phyloP scores from a whole-genome alignment of 2,113 vertebrate species.

The Picathartes gymnocephalus region DNA sequence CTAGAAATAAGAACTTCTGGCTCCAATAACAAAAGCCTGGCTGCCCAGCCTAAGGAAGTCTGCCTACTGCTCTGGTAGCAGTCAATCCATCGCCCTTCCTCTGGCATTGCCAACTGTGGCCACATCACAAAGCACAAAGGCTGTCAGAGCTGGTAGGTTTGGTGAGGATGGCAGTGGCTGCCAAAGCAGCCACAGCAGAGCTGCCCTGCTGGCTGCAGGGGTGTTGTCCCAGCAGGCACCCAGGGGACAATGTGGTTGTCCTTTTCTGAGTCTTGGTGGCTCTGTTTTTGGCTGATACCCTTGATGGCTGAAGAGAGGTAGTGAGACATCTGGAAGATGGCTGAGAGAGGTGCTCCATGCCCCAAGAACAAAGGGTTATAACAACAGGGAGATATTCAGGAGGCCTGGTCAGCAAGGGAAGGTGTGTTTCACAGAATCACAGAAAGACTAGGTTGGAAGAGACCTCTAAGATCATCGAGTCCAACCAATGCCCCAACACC shows the following conservation, averaged over 20 bases:
- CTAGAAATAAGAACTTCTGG: constrained; percentile 7
- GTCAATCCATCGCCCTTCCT: background rate
- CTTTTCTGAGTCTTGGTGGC: background rate
- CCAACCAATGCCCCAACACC: no score
- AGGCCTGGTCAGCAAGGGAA: background rate
- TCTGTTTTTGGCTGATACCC: background rate
- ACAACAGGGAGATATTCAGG: background rate
- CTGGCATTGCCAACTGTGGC: background rate
- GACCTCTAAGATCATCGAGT: no score
- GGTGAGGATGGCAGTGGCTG: background rate
- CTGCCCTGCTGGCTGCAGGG: background rate
- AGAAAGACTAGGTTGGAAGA: no score
- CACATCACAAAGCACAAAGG: background rate
- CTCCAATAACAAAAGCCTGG: constrained; percentile 7
- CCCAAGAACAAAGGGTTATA: background rate
- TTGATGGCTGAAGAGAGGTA: background rate
- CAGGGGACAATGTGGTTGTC: fast-evolving
- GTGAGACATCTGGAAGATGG: background rate
- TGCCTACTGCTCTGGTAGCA: background rate
- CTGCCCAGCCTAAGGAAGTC: background rate
- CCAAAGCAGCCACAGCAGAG: background rate
- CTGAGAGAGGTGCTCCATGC: background rate
- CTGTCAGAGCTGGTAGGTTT: background rate
- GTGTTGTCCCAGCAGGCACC: background rate
- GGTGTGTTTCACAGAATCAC: background rate